Evolutionary conservation across 2,797 vertebrate genomes (phyloP).

Genomic region (Falco naumanni): DNA sequence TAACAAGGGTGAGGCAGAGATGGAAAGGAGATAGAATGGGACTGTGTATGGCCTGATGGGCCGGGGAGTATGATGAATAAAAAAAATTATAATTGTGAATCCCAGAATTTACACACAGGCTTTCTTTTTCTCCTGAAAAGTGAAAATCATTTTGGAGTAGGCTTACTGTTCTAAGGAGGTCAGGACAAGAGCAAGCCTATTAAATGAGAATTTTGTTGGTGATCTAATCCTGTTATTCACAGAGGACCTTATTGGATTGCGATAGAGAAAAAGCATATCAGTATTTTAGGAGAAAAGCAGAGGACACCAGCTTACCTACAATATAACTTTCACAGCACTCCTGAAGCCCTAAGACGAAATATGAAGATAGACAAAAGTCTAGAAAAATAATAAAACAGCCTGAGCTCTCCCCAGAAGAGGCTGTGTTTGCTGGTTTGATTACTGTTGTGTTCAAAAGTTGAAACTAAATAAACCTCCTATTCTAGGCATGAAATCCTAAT

Average conservation of each 20-base stretch:
- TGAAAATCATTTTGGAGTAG: not conserved
- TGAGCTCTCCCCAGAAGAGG: not conserved
- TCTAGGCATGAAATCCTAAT: not conserved
- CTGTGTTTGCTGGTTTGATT: not conserved
- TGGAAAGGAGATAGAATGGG: not conserved
- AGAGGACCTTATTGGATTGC: not conserved
- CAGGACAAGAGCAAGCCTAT: not conserved
- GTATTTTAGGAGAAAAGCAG: not conserved
- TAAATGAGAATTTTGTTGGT: not conserved
- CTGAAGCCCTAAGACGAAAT: not conserved
- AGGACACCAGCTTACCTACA: not conserved
- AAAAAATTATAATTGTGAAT: not conserved
- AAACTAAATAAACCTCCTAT: not conserved
- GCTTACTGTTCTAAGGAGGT: not conserved
- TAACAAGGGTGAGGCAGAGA: not conserved
- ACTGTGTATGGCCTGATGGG: not conserved
- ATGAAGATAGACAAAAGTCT: not conserved
- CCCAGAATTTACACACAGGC: not conserved
- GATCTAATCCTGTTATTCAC: not conserved
- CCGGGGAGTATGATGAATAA: not conserved
- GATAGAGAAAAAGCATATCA: not conserved
- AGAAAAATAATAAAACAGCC: not conserved
- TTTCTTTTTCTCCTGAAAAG: slow-evolving; percentile 31
- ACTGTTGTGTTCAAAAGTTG: not conserved
- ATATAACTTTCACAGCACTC: not conserved